A percentile compares a stretch with the other conserved stretches of the same genome.
Conservation (phyloP, 1,140 invertebrate species). For the Coenobita brevimanus region DNA sequence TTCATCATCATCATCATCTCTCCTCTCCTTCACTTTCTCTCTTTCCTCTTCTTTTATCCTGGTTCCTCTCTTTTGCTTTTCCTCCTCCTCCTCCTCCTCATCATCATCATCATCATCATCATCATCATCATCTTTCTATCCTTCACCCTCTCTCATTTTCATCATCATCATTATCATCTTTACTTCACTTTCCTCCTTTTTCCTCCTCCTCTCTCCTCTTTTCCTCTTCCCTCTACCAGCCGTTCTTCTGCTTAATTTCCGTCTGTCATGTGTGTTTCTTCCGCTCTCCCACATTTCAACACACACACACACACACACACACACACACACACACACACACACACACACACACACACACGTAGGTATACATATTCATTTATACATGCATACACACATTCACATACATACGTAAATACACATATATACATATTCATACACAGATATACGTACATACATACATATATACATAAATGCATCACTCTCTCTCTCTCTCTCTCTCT, state of each 20-base stretch:
- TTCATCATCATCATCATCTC: not conserved
- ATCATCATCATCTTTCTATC: not conserved
- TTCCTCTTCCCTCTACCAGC: not conserved
- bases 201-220: too few relatives aligned
- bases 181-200: not conserved
- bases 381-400: not conserved
- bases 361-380: not conserved
- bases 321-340: not conserved
- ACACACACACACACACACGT: not conserved
- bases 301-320: not conserved
- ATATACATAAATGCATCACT: not conserved
- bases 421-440: not conserved
- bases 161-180: not conserved
- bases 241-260: not conserved
- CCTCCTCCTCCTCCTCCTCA: not conserved
- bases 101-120: not conserved
- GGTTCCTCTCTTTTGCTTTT: not conserved
- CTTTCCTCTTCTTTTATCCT: not conserved
- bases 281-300: not conserved
- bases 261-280: too few relatives aligned
- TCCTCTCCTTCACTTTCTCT: not conserved
- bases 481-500: too few relatives aligned
- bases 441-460: slow-evolving; percentile 6
- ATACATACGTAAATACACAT: not conserved
- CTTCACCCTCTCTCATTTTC: not conserved